Conservation (phyloP, 2,888 invertebrate species). For the Megaustenia siamemsis region DNA sequence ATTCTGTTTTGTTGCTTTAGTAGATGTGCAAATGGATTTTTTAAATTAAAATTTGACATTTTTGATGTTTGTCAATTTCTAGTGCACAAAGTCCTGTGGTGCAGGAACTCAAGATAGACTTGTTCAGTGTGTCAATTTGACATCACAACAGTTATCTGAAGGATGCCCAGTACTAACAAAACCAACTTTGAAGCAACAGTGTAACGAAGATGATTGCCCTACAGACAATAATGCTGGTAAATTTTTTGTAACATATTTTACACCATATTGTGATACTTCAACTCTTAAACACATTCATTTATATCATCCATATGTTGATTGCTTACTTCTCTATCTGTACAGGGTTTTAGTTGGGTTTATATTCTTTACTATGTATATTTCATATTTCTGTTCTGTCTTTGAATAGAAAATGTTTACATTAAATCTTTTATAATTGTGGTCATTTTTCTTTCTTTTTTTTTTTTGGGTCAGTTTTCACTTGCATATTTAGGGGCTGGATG, state of each 20-base stretch:
- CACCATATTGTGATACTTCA: too few relatives aligned
- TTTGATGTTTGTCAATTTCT: conserved; percentile 56
- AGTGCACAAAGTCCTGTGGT: conserved; percentile 80
- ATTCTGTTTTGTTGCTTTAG: too few relatives aligned
- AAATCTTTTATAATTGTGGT: too few relatives aligned
- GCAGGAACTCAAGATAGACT: conserved; percentile 79
- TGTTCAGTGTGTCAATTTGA: conserved; percentile 79
- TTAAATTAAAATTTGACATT: too few relatives aligned
- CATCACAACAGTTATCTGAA: conserved; percentile 73
- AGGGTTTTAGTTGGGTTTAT: too few relatives aligned
- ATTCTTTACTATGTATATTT: too few relatives aligned
- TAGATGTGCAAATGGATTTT: too few relatives aligned
- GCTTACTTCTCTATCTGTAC: neutral
- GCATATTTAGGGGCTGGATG: too few relatives aligned
- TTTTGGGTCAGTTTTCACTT: too few relatives aligned
- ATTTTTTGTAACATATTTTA: neutral
- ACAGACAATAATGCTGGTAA: conserved; percentile 61
- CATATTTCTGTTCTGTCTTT: too few relatives aligned
- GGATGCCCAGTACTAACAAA: conserved; percentile 73
- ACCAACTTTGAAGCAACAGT: conserved; percentile 76
- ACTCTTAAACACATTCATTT: neutral
- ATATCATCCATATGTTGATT: neutral
- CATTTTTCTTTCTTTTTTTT: too few relatives aligned
- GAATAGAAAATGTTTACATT: too few relatives aligned
- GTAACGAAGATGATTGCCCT: conserved; percentile 77